Base-by-base conservation (phyloP, 2,888 invertebrate genomes). In the Drosophila lutescens region DNA sequence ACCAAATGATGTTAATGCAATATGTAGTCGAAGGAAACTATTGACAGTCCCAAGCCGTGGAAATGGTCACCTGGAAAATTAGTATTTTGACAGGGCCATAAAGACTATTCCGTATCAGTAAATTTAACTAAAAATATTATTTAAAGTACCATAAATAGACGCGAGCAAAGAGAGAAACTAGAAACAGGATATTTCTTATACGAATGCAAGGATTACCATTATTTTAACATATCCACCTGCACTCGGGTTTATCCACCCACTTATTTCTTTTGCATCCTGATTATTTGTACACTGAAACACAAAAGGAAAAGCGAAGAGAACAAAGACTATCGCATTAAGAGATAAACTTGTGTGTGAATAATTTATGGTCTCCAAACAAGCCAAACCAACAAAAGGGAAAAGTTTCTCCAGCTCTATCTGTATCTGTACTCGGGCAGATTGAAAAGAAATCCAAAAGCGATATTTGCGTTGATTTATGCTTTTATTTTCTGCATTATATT, bases 401-500 rank as follows among this genome's bases (percentile, higher is more conserved):
- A 65, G 65, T 36, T 26, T 26, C 38, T 10, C 67, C 26, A 17
- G 23, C 54, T 15, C n/a, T 26, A 32, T 40, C 68, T 41, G 26
- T 26, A 26, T 2, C 26, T 8, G 68, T 44, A 34, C 32, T 55
- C 67, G 47, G 49, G 63, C 72, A 68, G 86, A 83, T 83, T 85
- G 86, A 83, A 87, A 79, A 86, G 86, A 76, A 83, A 83, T 79
- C 80, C 55, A 76, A 73, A 73, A 65, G 87, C 77, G 85, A 87
- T 85, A 86, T 83, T 77, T 83, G 57, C 60, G 56, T 78, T 88
- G 83, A 83, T 83, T 83, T 83, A 83, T 86, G 83, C 67, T 76
- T 74, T 82, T 82, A 76, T 87, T 85, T 83, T 75, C 76, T 62
- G 82, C 86, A 76, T 77, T 85, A 87, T 87, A 79, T 78, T 60